Conservation (phyloP, 2,888 invertebrate species). For the Athalia cordata region DNA sequence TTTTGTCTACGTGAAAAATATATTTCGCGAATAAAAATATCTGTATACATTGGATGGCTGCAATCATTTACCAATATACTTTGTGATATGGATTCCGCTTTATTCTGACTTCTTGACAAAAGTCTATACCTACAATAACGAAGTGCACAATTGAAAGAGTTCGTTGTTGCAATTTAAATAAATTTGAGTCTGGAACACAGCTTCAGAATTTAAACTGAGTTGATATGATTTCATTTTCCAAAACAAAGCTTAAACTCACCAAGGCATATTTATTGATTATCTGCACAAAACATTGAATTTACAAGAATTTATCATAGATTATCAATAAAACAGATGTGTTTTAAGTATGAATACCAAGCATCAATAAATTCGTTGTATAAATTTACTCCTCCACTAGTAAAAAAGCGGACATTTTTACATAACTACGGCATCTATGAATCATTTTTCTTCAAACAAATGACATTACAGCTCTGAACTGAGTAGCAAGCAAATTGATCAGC, state of each 20-base stretch:
- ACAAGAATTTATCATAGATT: conserved; percentile 19
- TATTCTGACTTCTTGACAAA: conserved; percentile 62
- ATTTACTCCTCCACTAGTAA: not conserved
- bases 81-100: conserved; percentile 60
- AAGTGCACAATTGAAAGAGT: not conserved
- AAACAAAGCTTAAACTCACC: not conserved
- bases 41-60: not conserved
- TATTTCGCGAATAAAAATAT: not conserved
- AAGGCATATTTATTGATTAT: conserved; percentile 28
- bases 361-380: not conserved
- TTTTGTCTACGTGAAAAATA: not conserved
- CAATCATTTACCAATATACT: conserved; percentile 45
- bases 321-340: not conserved
- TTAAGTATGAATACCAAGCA: not conserved
- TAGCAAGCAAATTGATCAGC: not conserved
- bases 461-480: not conserved
- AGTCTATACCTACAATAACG: conserved; percentile 64
- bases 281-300: not conserved
- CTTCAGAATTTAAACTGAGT: not conserved
- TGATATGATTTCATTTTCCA: not conserved
- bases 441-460: conserved; percentile 27
- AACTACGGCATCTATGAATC: not conserved
- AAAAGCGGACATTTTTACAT: not conserved
- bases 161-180: conserved; percentile 43
- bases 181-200: not conserved